Evolutionary conservation across 1,140 invertebrate genomes (phyloP).

Genomic region (Andricus grossulariae): DNA sequence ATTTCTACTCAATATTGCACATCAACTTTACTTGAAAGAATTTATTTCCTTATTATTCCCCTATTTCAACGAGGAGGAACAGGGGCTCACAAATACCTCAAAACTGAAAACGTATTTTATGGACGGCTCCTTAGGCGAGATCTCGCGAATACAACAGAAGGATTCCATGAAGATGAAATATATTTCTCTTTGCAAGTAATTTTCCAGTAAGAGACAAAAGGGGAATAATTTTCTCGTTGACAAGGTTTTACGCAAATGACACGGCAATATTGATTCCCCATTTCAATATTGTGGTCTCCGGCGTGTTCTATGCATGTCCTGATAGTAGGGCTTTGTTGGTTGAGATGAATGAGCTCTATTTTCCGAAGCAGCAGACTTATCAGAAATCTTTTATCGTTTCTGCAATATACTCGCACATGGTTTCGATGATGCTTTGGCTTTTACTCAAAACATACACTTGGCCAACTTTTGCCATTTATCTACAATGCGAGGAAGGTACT

Average conservation of each 20-base stretch:
- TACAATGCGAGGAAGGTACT: neutral
- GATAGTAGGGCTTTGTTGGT: neutral
- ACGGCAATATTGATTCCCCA: neutral
- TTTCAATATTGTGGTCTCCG: neutral
- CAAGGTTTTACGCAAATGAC: neutral
- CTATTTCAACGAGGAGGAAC: no score
- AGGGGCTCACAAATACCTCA: no score
- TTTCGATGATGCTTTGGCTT: neutral
- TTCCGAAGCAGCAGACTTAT: neutral
- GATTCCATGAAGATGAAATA: no score
- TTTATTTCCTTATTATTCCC: no score
- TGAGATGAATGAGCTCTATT: constrained; percentile 10
- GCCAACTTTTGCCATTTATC: neutral
- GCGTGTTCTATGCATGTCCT: neutral
- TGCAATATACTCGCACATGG: neutral
- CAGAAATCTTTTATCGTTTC: constrained; percentile 6
- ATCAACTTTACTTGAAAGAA: no score
- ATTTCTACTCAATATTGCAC: no score
- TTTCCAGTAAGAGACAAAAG: neutral
- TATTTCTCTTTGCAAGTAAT: no score
- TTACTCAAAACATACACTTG: neutral
- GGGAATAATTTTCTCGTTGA: neutral
- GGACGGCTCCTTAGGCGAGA: no score
- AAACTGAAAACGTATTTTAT: no score
- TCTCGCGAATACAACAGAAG: no score